phyloP scores from a whole-genome alignment of 2,888 invertebrate species.

The Nemotelus nigrinus region DNA sequence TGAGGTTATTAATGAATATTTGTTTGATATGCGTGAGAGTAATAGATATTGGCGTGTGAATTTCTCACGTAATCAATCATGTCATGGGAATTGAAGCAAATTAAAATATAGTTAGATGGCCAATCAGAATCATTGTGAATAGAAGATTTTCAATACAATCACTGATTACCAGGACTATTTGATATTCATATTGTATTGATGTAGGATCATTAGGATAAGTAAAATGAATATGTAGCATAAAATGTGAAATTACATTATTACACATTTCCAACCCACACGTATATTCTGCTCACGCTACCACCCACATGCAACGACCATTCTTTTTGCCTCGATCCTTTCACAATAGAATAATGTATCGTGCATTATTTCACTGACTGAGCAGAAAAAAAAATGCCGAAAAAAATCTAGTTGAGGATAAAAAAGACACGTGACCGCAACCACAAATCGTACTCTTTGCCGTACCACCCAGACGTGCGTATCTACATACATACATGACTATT shows the following conservation, averaged over 20 bases:
- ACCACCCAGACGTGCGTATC: not conserved
- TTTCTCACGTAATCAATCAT: not conserved
- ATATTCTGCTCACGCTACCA: constrained; percentile 2
- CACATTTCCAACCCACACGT: not conserved
- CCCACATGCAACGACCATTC: not conserved
- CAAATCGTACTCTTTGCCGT: not conserved
- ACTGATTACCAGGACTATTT: no score
- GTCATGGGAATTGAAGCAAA: no score
- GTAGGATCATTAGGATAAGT: no score
- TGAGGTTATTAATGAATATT: constrained; percentile 1
- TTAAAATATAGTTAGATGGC: no score
- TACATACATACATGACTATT: not conserved
- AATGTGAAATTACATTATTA: no score
- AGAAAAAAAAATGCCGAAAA: not conserved
- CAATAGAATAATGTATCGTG: constrained; percentile 8
- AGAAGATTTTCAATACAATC: no score
- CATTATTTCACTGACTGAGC: constrained; percentile 6
- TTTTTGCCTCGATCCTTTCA: not conserved
- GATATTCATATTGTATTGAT: no score
- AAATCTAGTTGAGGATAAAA: not conserved
- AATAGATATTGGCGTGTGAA: constrained; percentile 1
- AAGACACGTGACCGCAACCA: not conserved
- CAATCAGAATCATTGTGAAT: no score
- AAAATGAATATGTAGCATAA: no score
- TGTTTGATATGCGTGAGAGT: not conserved